Evolutionary conservation across 35 echinoderm and acorn worm species (phyloP), one percentile per base, ranked within the genome.

Genomic region (Hemicentrotus pulcherrimus): DNA sequence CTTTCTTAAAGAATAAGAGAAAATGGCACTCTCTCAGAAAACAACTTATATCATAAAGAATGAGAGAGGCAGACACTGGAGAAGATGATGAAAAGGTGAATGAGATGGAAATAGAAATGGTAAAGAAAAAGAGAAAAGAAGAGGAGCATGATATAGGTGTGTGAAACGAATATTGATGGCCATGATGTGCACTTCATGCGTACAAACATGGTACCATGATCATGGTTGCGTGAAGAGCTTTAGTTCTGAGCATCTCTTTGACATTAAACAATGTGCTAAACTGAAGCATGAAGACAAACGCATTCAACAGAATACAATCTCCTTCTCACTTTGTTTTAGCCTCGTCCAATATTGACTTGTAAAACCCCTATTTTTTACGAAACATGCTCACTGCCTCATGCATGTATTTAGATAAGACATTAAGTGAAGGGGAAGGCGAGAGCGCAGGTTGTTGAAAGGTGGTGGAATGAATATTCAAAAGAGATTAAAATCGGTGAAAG

Each of bases 241-340:
- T 15, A 13, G 9, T 55, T 55, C 50, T 11, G 0, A 28, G 65
- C 22, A 78, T 78, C n/a, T n/a, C 65, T n/a, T 78, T 78, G 65
- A 78, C 65, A 78, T 78, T 78, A 78, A 78, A 78, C 65, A 78
- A 78, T 78, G 65, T 78, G 65, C 22, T 78, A 22, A 78, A 78
- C 19, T 78, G 22, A 78, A n/a, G 65, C 65, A 78, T 78, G 65
- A 78, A 78, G 22, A 78, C 65, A 78, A 78, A 78, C 28, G 65
- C 65, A 78, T 55, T 55, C 50, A 55, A 55, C 9, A 55, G 50
- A 55, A 55, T 22, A n/a, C 2, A 59, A 78, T 78, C 65, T 78
- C 50, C 15, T 78, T 78, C 28, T n/a, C 65, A 78, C 2, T 8
- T 22, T 28, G n/a, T 78, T 78, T 28, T 78, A 78, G 24, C 65